Evolutionary conservation across 2,113 vertebrate species (phyloP), one percentile per base, ranked within the genome.

Genomic region (Gallinago media): DNA sequence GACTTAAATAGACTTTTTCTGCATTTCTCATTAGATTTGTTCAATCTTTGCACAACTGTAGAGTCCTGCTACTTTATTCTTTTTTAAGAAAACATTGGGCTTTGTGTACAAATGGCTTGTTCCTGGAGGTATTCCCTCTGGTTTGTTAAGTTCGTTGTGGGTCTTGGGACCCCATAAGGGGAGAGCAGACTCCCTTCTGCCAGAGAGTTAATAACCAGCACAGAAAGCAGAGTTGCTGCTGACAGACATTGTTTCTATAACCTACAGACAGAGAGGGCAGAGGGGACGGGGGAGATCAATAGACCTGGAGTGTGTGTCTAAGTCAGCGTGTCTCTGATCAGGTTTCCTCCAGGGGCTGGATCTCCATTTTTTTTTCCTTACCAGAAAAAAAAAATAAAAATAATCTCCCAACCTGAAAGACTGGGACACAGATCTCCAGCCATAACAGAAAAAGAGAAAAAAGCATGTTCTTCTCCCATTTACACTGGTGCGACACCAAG

Each of bases 241-340:
- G 95, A 95, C 96, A 96, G 95, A 94, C 94, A 34, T 50, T 96
- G 94, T 96, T 97, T 94, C 96, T 85, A 49, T 94, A 97, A 97
- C 94, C 92, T 63, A 14, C 2, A 92, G 89, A 71, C 50, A 2
- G 91, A 55, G 80, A 91, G 95, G 96, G 94, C 96, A 97, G 95
- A 75, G 70, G 71, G 73, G 83, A 92, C 10, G 3, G 38, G 67
- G 86, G 84, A 96, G 89, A 97, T 95, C 95, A 95, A 92, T 89
- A 10, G 93, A 88, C 61, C 89, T 61, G 93, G 76, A 86, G 91
- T 68, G 91, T 77, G 88, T 81, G 73, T 47, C 4, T 38, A 93
- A 93, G 76, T 58, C 94, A 94, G 76, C 1, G 0, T 40, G 63
- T n/a, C 83, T 88, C 93, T 85, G 94, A 96, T 97, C 94, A 90